Base-by-base conservation (phyloP, 2,888 invertebrate species). In the Thumatha senex region DNA sequence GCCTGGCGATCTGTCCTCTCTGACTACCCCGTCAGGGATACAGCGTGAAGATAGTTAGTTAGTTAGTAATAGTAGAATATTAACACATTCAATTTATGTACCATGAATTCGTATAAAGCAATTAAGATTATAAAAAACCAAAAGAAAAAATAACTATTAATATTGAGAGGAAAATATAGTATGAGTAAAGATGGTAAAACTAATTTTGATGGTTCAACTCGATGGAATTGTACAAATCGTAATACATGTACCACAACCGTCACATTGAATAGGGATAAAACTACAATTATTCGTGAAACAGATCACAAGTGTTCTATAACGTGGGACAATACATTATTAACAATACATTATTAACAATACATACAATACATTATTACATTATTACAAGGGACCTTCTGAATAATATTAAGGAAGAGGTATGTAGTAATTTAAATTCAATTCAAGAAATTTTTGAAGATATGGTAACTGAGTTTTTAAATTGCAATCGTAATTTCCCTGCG, bases 131-230 rank as follows among this genome's bases (percentile, higher is more conserved):
- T n/a, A n/a, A n/a, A n/a, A n/a, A n/a, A n/a, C n/a, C n/a, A n/a
- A n/a, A n/a, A n/a, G n/a, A n/a, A n/a, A n/a, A n/a, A n/a, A n/a
- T n/a, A n/a, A n/a, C n/a, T 24, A 24, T 24, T 24, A 24, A 24
- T 24, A 24, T 24, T 4, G 18, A n/a, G 18, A 24, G 35, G 13
- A 13, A 35, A 35, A 12, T 61, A 61, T 47, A 49, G 48, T 30
- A 43, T 49, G 33, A 43, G 44, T 45, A 53, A 65, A 53, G 47
- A 48, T n/a, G 43, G 35, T 12, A 35, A 35, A 35, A 3, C 35
- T 1, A 35, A 35, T 13, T 13, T 12, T 4, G 13, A 12, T 13
- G 35, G 35, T 13, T 13, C 35, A 7, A 14, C 35, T 1, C 12
- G 35, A 13, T 13, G 35, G 35, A 35, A 35, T 2, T 35, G 35